Conservation (phyloP, 2,113 vertebrate genomes). For the Arizona elegans region DNA sequence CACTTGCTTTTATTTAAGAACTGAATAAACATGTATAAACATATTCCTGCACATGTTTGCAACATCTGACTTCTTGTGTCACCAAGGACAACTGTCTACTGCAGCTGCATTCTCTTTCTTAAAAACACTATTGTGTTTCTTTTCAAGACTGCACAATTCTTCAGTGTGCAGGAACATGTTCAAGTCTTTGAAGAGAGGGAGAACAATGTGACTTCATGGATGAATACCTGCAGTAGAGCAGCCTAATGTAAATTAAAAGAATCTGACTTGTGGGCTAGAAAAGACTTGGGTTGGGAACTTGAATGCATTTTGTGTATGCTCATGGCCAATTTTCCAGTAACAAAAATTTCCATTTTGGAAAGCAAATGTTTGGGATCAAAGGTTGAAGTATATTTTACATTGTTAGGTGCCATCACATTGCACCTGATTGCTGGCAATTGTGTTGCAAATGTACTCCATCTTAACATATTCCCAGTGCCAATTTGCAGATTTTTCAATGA, state of each 20-base stretch:
- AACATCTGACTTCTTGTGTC: background rate
- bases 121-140: background rate
- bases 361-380: background rate
- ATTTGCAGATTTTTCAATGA: background rate
- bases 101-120: background rate
- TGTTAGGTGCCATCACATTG: background rate
- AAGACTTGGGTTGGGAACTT: too few relatives aligned
- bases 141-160: constrained; percentile 48
- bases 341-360: background rate
- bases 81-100: background rate
- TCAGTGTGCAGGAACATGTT: constrained; percentile 12
- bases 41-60: constrained; percentile 13
- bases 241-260: background rate
- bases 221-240: constrained; percentile 44
- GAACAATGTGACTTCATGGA: constrained; percentile 39
- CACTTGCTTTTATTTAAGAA: constrained; percentile 45
- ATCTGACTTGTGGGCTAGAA: background rate
- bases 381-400: background rate
- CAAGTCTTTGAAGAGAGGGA: constrained; percentile 16
- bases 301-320: background rate
- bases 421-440: background rate
- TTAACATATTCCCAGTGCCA: background rate
- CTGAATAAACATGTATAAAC: constrained; percentile 10
- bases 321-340: background rate
- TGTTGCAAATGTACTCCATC: background rate